Conservation (phyloP, 2,113 vertebrate genomes). For the Isichthys henryi region DNA sequence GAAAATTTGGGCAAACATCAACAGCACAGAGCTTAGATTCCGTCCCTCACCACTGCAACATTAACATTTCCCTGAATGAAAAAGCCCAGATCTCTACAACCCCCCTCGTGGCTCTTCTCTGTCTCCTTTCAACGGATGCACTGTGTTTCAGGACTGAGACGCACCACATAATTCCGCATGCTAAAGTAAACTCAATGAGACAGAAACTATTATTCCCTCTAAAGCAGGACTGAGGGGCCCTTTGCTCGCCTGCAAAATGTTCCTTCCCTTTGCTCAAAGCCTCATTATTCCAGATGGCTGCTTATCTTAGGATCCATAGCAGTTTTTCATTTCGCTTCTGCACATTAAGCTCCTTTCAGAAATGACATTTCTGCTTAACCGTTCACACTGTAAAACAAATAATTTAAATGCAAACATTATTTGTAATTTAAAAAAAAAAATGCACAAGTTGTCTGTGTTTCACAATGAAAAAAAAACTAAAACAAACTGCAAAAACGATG, state of each 20-base stretch:
- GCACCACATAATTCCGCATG: too few species aligned
- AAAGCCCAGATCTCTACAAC: not conserved
- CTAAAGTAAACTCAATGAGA: not conserved
- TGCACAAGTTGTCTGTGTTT: not conserved
- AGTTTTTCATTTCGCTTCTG: not conserved
- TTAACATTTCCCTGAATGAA: not conserved
- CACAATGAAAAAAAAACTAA: not conserved
- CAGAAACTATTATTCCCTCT: not conserved
- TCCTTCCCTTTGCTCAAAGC: not conserved
- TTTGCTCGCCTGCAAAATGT: not conserved
- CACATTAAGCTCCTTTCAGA: not conserved
- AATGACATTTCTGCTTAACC: not conserved
- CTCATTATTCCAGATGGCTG: not conserved
- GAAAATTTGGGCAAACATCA: not conserved
- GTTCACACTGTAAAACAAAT: not conserved
- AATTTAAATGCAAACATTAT: not conserved
- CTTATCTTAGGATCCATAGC: not conserved
- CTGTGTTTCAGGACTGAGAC: not conserved
- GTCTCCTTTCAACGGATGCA: not conserved
- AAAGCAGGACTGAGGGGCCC: not conserved
- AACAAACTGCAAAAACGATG: not conserved
- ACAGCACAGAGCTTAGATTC: not conserved
- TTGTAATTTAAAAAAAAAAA: not conserved
- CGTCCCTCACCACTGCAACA: not conserved
- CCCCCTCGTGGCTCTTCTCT: not conserved